These are phyloP conservation scores for Drosophila melanica DNA, from an alignment of 1,140 invertebrate genomes.

Conservation along the genomic window DNA sequence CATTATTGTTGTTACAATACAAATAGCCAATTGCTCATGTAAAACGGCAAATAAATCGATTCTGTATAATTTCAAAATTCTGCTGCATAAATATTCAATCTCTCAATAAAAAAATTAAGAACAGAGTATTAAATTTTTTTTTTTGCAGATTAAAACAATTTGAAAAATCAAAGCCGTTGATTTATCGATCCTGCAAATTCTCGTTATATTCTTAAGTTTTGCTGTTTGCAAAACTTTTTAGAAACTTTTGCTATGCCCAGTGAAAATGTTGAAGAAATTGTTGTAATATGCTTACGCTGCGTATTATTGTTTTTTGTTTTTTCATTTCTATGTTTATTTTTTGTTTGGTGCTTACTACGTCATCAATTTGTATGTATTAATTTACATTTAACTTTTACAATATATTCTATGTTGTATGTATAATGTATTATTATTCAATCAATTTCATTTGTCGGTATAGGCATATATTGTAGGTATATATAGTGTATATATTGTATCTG, in stretches of 20 bases:
- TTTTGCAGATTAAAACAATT: not conserved
- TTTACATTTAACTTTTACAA: conserved; percentile 74
- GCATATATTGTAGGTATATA: conserved; percentile 81
- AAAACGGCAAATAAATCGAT: too few species aligned
- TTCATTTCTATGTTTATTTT: conserved; percentile 61
- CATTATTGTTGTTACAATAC: too few species aligned
- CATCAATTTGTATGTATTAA: conserved; percentile 75
- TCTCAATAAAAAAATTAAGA: too few species aligned
- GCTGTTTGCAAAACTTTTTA: too few species aligned
- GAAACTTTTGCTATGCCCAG: not conserved
- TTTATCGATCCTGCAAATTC: too few species aligned
- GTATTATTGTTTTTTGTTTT: conserved; percentile 7
- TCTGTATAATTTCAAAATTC: too few species aligned
- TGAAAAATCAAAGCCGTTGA: not conserved
- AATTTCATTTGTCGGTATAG: conserved; percentile 72
- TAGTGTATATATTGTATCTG: conserved; percentile 78
- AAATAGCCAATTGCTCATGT: too few species aligned
- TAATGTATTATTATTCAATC: conserved; percentile 62
- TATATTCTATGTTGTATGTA: conserved; percentile 63
- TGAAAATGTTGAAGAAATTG: not conserved
- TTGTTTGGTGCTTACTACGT: conserved; percentile 80
- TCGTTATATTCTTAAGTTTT: too few species aligned
- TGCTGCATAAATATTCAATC: too few species aligned
- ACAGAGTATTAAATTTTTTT: too few species aligned
- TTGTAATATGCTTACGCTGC: conserved; percentile 15